phyloP scores from a whole-genome alignment of 2,113 vertebrate species.

The Zosterops lateralis region DNA sequence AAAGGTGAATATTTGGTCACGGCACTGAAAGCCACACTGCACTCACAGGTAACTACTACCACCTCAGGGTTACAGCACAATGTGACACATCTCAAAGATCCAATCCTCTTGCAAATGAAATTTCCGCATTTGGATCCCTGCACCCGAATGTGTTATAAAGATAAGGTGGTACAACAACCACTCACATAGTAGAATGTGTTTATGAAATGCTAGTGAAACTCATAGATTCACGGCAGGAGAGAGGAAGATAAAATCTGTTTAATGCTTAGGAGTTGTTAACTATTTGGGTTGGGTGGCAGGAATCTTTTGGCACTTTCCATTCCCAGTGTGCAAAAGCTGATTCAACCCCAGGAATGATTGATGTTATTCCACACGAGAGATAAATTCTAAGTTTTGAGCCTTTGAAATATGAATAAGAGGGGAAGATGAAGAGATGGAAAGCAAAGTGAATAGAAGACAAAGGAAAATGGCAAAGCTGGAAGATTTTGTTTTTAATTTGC shows the following conservation, averaged over 20 bases:
- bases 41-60: not conserved
- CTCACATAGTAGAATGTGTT: rapidly evolving
- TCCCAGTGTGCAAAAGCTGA: not conserved
- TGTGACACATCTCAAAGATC: rapidly evolving
- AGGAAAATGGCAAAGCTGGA: not conserved
- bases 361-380: not conserved
- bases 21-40: not conserved
- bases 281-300: rapidly evolving
- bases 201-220: not conserved
- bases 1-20: not conserved
- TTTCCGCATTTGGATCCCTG: not conserved
- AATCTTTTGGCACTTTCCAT: not conserved
- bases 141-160: not conserved
- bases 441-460: not conserved
- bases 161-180: not conserved
- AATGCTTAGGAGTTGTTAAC: not conserved
- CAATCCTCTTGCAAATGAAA: not conserved
- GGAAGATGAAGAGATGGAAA: not conserved
- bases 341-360: not conserved
- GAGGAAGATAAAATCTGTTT: not conserved
- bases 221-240: not conserved
- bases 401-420: not conserved
- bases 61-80: not conserved
- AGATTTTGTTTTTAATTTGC: not conserved
- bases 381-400: not conserved